Conservation (phyloP, 2,888 invertebrate species). For the Drosophila monieri region DNA sequence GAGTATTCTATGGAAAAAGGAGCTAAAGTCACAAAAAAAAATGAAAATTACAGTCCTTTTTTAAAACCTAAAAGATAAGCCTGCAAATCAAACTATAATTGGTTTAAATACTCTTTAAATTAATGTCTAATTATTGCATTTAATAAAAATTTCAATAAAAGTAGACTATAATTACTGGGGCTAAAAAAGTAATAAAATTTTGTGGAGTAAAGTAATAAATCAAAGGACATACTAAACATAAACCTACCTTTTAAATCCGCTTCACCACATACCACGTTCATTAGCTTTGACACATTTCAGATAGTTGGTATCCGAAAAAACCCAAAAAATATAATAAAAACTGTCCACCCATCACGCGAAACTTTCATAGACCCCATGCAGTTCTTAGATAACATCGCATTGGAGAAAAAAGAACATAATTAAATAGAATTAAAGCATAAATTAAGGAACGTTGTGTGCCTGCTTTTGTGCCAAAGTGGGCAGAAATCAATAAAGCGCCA, state of each 20-base stretch:
- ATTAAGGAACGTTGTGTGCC: constrained; percentile 49
- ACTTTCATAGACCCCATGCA: constrained; percentile 13
- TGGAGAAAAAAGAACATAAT: constrained; percentile 34
- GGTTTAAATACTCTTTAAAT: not conserved
- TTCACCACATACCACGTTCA: constrained; percentile 19
- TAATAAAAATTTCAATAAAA: not conserved
- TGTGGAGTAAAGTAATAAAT: constrained; percentile 13
- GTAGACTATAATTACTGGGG: not conserved
- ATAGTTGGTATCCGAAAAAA: constrained; percentile 18
- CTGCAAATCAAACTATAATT: too few species aligned
- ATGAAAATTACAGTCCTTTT: too few species aligned
- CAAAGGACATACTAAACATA: constrained; percentile 14
- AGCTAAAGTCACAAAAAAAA: not conserved
- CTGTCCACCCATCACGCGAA: constrained; percentile 29
- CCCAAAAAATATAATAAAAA: constrained; percentile 10
- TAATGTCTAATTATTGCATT: not conserved
- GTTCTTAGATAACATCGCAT: constrained; percentile 7
- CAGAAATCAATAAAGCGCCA: constrained; percentile 65
- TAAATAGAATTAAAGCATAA: constrained; percentile 71
- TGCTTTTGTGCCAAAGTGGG: constrained; percentile 8
- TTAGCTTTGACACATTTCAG: constrained; percentile 40
- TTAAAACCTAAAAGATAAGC: too few species aligned
- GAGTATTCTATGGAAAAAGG: too few species aligned
- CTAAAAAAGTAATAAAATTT: not conserved
- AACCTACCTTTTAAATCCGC: constrained; percentile 26